phyloP scores from a whole-genome alignment of 1,140 invertebrate genomes.

The Drosophila kikkawai region DNA sequence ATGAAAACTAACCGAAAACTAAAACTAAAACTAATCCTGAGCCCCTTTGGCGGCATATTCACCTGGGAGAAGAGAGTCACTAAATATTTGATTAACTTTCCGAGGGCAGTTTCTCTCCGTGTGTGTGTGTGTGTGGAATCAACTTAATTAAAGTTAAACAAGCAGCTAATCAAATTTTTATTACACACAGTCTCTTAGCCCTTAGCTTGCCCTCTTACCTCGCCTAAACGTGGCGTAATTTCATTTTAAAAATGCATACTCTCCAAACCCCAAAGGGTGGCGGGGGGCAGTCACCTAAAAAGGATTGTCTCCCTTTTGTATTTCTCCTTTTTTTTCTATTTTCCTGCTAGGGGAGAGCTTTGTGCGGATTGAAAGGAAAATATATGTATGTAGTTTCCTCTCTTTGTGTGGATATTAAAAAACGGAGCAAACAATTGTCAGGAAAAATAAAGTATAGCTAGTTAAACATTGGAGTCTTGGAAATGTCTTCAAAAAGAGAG shows the following conservation, averaged over 20 bases:
- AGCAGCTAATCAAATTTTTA: conserved; percentile 83
- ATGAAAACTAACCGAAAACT: neutral
- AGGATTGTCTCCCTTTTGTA: conserved; percentile 9
- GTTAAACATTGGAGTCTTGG: neutral
- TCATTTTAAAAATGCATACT: conserved; percentile 77
- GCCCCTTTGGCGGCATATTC: conserved; percentile 19
- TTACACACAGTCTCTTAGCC: conserved; percentile 63
- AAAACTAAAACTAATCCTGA: neutral
- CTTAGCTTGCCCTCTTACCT: conserved; percentile 3
- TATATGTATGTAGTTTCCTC: neutral
- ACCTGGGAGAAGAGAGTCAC: conserved; percentile 10
- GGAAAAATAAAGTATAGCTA: neutral
- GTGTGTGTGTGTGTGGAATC: conserved; percentile 42
- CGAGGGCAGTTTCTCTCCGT: neutral
- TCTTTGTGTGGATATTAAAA: conserved; percentile 8
- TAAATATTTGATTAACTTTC: conserved; percentile 77
- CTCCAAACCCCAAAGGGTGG: conserved; percentile 1
- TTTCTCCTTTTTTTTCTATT: neutral
- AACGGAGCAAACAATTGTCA: neutral
- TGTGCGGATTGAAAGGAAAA: conserved; percentile 5
- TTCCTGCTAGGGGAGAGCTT: neutral
- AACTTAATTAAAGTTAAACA: conserved; percentile 83
- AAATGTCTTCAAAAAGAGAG: neutral
- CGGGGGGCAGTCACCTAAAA: neutral
- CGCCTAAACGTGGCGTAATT: conserved; percentile 69